These are phyloP conservation scores for Chrysolina haemoptera DNA, from an alignment of 2,888 invertebrate genomes.

Conservation along the genomic window DNA sequence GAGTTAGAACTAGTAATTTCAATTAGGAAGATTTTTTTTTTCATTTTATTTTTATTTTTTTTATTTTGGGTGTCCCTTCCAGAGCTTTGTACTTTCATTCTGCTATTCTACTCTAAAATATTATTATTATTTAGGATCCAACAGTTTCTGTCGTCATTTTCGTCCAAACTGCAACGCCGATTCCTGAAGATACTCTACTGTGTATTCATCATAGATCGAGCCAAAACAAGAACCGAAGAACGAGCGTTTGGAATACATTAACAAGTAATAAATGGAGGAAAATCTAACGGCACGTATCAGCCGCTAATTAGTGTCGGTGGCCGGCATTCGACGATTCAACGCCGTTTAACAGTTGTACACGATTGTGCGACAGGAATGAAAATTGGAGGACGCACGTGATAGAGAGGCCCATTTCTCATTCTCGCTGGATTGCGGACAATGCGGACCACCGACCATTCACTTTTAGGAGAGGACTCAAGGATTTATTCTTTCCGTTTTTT, in stretches of 20 bases:
- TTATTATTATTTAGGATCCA: no score
- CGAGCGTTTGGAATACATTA: constrained; percentile 10
- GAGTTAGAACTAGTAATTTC: no score
- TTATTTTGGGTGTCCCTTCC: no score
- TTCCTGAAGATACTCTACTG: no score
- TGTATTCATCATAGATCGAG: neutral
- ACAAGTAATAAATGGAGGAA: neutral
- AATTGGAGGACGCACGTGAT: constrained; percentile 14
- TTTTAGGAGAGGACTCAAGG: neutral
- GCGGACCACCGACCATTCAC: neutral
- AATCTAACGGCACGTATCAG: constrained; percentile 18
- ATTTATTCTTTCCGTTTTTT: neutral
- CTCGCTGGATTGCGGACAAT: neutral
- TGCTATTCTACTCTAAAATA: no score
- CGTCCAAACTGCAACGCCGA: no score
- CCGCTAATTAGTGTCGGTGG: constrained; percentile 2
- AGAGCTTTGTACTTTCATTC: no score
- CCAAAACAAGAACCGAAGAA: neutral
- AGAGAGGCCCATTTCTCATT: neutral
- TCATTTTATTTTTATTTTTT: no score
- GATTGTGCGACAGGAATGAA: constrained; percentile 12
- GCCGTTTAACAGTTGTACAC: neutral
- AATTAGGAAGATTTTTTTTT: no score
- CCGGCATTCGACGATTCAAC: constrained; percentile 6
- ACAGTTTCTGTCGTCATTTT: no score